Conservation (phyloP, 23 tunicate species). For the Corella eumyota region DNA sequence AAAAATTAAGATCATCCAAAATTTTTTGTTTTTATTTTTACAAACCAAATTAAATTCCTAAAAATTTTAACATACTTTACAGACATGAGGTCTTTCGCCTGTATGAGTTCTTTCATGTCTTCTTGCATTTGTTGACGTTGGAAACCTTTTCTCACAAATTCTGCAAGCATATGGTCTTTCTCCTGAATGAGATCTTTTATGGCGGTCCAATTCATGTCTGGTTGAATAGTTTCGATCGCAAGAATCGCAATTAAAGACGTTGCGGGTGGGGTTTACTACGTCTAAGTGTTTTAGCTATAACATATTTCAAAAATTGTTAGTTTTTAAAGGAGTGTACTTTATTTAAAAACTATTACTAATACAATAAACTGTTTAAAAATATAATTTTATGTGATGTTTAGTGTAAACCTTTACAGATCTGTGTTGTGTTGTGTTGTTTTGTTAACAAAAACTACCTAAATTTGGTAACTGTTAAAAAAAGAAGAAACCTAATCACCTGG, state of each 20-base stretch:
- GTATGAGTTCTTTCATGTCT: slow-evolving; percentile 82
- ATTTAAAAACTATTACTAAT: no score
- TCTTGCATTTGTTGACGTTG: slow-evolving; percentile 78
- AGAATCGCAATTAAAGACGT: slow-evolving; percentile 59
- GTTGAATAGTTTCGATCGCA: slow-evolving; percentile 61
- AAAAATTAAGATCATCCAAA: no score
- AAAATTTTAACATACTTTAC: no score
- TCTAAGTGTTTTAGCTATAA: slow-evolving; percentile 28
- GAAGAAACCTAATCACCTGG: no score
- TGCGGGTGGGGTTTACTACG: slow-evolving; percentile 11
- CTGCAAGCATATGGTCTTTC: slow-evolving; percentile 71
- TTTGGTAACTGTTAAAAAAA: no score
- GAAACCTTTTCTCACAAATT: slow-evolving; percentile 56
- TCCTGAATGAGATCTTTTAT: slow-evolving; percentile 64
- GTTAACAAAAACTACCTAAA: no score
- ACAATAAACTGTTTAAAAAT: no score
- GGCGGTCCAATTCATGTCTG: slow-evolving; percentile 66
- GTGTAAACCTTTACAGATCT: no score
- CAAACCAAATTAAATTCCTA: no score
- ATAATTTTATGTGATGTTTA: no score
- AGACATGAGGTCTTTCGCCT: slow-evolving; percentile 59
- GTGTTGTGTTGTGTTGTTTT: no score
- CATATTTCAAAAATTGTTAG: not conserved
- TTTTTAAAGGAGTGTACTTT: not conserved
- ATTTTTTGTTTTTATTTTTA: no score